A percentile compares a stretch with the other conserved stretches of the same genome.
Conservation (phyloP, 2,888 invertebrate species). For the Drosophila ezoana region DNA sequence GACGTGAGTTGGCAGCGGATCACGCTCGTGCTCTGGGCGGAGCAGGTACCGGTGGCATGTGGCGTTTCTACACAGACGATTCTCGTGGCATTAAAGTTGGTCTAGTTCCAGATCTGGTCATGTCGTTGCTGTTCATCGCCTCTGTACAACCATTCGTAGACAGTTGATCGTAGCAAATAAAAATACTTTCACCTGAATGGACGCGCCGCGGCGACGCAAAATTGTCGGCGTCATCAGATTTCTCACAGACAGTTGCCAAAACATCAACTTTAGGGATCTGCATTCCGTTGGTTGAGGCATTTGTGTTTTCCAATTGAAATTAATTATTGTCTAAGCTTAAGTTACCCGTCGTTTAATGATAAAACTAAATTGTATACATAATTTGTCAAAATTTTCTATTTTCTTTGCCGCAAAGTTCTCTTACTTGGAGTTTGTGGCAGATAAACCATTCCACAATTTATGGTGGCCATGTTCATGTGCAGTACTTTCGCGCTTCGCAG, state of each 20-base stretch:
- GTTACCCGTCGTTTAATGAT: constrained; percentile 68
- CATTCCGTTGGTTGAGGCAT: constrained; percentile 68
- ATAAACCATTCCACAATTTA: constrained; percentile 79
- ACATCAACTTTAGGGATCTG: constrained; percentile 42
- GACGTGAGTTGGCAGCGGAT: constrained; percentile 94
- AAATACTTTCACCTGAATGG: constrained; percentile 77
- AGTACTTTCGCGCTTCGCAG: constrained; percentile 13
- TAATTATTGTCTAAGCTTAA: constrained; percentile 76
- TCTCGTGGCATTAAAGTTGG: constrained; percentile 99
- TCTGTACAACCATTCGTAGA: constrained; percentile 96
- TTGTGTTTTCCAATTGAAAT: constrained; percentile 76
- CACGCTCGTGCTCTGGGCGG: constrained; percentile 93
- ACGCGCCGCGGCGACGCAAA: constrained; percentile 55
- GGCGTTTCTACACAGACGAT: constrained; percentile 99
- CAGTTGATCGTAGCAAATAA: constrained; percentile 53
- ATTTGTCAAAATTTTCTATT: constrained; percentile 66
- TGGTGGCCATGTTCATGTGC: constrained; percentile 61
- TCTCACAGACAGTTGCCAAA: constrained; percentile 51
- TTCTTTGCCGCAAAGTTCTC: constrained; percentile 34
- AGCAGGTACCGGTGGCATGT: constrained; percentile 98
- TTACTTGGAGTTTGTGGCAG: constrained; percentile 37
- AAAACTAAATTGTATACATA: constrained; percentile 55
- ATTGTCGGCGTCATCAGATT: constrained; percentile 81
- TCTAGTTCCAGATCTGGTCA: constrained; percentile 99
- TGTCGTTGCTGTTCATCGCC: constrained; percentile 99